These are phyloP conservation scores for Carpatolechia fugitivella DNA, from an alignment of 2,888 invertebrate genomes.

Conservation along the genomic window DNA sequence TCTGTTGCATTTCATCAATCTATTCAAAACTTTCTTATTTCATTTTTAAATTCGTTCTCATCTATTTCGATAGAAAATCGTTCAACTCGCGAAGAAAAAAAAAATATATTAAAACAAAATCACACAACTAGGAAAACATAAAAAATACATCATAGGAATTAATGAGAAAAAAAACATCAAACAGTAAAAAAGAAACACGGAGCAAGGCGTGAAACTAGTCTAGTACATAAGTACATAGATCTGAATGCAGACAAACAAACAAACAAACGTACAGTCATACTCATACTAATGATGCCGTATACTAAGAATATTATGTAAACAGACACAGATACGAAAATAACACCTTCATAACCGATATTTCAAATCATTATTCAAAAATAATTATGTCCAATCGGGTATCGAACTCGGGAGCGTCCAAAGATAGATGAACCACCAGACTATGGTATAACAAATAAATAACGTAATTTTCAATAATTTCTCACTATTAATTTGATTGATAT, in stretches of 20 bases:
- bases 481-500: no score
- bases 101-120: constrained; percentile 10
- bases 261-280: not conserved
- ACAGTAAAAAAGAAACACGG: constrained; percentile 12
- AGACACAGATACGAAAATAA: no score
- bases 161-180: constrained; percentile 16
- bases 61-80: not conserved
- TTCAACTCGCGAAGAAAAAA: not conserved
- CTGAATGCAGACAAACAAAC: not conserved
- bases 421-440: no score
- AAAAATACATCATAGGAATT: constrained; percentile 12
- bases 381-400: no score
- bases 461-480: no score
- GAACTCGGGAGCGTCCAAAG: no score
- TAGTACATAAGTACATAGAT: not conserved
- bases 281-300: no score
- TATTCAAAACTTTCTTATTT: not conserved
- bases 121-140: constrained; percentile 16
- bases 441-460: no score
- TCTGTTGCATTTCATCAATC: not conserved
- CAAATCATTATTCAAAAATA: no score
- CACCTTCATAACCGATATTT: no score
- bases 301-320: no score
- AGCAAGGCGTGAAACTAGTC: constrained; percentile 16
- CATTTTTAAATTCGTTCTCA: constrained; percentile 10